phyloP scores from a whole-genome alignment of 2,797 vertebrate genomes.

The Cossypha heuglini region DNA sequence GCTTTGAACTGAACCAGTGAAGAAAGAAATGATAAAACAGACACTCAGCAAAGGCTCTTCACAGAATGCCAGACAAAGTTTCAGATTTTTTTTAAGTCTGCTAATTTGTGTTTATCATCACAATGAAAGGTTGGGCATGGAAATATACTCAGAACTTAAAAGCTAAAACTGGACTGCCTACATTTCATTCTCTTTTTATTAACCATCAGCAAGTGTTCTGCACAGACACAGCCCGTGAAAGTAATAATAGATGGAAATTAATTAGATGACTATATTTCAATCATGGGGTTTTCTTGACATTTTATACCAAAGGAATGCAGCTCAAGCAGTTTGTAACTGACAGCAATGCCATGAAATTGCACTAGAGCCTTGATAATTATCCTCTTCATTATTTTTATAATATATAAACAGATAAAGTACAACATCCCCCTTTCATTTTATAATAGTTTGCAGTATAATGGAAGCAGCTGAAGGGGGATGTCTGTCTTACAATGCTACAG shows the following conservation, averaged over 20 bases:
- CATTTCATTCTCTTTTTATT: slow-evolving; percentile 25
- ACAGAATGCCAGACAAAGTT: neutral
- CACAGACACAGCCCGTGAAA: slow-evolving; percentile 20
- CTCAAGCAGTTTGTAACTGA: slow-evolving; percentile 63
- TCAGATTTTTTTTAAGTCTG: neutral
- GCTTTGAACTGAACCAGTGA: neutral
- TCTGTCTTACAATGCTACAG: slow-evolving; percentile 45
- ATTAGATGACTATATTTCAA: slow-evolving; percentile 71
- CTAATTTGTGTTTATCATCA: slow-evolving; percentile 35
- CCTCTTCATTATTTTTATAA: slow-evolving; percentile 73
- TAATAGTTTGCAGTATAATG: slow-evolving; percentile 48
- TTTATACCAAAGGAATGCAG: slow-evolving; percentile 47
- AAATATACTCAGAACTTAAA: slow-evolving; percentile 37
- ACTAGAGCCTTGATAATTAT: slow-evolving; percentile 66
- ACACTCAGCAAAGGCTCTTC: neutral
- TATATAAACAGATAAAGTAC: slow-evolving; percentile 64
- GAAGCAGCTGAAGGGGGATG: slow-evolving; percentile 19
- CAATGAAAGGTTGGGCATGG: neutral
- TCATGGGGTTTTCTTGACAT: slow-evolving; percentile 48
- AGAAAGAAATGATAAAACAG: neutral
- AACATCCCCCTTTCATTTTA: slow-evolving; percentile 54
- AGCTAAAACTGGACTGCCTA: slow-evolving; percentile 7
- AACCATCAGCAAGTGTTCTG: slow-evolving; percentile 10
- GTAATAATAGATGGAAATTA: slow-evolving; percentile 60
- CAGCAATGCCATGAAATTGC: slow-evolving; percentile 53